A percentile compares a stretch with the other conserved stretches of the same genome.
These are phyloP conservation scores for Keiferia lycopersicella DNA, from an alignment of 2,888 invertebrate genomes.

Conservation along the genomic window DNA sequence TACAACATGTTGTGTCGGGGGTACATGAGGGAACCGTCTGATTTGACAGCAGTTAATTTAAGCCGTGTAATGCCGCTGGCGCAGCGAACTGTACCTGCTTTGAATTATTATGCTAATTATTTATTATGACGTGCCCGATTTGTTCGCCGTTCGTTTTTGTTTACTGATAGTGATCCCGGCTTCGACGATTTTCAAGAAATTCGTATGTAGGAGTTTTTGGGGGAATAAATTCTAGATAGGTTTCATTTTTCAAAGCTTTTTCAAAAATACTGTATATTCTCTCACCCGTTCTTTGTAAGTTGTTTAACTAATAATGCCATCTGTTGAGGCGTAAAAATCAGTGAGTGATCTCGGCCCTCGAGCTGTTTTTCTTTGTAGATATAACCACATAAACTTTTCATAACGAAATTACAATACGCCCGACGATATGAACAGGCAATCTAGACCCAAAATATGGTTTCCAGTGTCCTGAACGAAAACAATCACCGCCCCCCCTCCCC, in stretches of 20 bases:
- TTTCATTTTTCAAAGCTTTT: too few relatives aligned
- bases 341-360: too few relatives aligned
- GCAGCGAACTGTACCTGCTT: background rate
- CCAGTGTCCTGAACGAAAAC: background rate
- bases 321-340: too few relatives aligned
- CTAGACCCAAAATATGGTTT: background rate
- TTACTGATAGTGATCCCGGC: background rate
- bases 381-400: too few relatives aligned
- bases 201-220: too few relatives aligned
- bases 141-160: background rate
- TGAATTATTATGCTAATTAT: conserved; percentile 1
- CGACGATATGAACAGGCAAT: background rate
- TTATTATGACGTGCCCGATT: background rate
- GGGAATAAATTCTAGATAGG: too few relatives aligned
- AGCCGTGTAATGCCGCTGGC: background rate
- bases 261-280: too few relatives aligned
- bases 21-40: conserved; percentile 3
- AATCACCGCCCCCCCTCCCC: too few relatives aligned
- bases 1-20: background rate
- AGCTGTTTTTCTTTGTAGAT: too few relatives aligned
- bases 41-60: conserved; percentile 18
- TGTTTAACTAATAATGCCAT: too few relatives aligned
- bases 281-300: too few relatives aligned
- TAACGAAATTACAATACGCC: too few relatives aligned
- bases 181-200: background rate